phyloP scores from a whole-genome alignment of 2,797 vertebrate species.

The Gallirallus australis region DNA sequence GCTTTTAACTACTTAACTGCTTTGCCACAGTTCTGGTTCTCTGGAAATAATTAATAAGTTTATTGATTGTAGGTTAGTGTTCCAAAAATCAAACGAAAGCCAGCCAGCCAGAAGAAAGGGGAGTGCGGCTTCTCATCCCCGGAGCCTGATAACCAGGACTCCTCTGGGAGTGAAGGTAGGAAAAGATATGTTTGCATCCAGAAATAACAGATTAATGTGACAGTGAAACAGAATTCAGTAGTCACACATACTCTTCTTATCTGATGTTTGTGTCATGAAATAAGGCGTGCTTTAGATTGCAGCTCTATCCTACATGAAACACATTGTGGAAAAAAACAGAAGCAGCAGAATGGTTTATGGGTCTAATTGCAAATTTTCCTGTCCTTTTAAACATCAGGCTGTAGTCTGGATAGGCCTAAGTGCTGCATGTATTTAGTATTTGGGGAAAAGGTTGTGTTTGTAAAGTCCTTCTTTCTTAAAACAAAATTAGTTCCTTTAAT shows the following conservation, averaged over 20 bases:
- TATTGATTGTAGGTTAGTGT: constrained; percentile 87
- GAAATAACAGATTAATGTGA: not conserved
- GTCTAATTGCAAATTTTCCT: not conserved
- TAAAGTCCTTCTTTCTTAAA: not conserved
- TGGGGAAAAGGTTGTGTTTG: not conserved
- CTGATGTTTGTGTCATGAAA: not conserved
- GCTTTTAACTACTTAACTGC: not conserved
- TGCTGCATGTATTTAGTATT: not conserved
- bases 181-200: not conserved
- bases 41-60: not conserved
- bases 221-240: not conserved
- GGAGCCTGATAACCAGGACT: constrained; percentile 93
- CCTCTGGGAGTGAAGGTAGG: constrained; percentile 95
- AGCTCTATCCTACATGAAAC: not conserved
- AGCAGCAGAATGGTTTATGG: not conserved
- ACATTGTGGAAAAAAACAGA: not conserved
- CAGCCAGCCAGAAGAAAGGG: constrained; percentile 87
- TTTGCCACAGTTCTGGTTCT: not conserved
- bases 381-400: not conserved
- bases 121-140: constrained; percentile 95
- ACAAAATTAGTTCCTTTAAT: not conserved
- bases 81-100: constrained; percentile 93
- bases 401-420: not conserved
- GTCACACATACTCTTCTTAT: not conserved
- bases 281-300: not conserved